These are phyloP conservation scores for Phalera bucephala DNA, from an alignment of 2,888 invertebrate species.

Conservation along the genomic window DNA sequence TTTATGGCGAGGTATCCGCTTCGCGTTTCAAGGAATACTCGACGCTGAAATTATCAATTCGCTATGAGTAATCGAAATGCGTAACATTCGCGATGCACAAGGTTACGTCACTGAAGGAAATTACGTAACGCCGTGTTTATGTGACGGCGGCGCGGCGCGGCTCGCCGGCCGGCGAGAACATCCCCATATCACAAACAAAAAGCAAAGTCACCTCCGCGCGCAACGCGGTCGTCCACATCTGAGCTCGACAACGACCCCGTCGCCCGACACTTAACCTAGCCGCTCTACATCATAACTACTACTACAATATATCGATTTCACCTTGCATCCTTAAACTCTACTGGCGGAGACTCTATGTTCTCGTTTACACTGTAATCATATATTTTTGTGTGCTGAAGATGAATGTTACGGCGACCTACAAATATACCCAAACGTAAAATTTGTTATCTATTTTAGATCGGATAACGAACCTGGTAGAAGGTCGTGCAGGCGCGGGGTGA, in stretches of 20 bases:
- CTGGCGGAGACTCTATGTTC: slow-evolving; percentile 4
- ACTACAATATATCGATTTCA: slow-evolving; percentile 24
- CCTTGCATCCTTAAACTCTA: slow-evolving; percentile 15
- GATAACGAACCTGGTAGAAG: slow-evolving; percentile 56
- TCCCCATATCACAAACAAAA: slow-evolving; percentile 40
- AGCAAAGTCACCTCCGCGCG: slow-evolving; percentile 52
- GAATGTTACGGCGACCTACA: slow-evolving; percentile 33
- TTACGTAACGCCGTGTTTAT: slow-evolving; percentile 35
- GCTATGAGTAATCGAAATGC: slow-evolving; percentile 25
- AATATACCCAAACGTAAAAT: slow-evolving; percentile 25
- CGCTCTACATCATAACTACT: slow-evolving; percentile 15
- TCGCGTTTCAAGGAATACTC: not conserved
- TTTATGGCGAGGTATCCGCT: slow-evolving; percentile 1
- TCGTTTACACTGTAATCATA: not conserved
- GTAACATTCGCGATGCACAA: slow-evolving; percentile 22
- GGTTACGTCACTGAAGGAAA: slow-evolving; percentile 36
- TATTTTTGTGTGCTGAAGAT: not conserved
- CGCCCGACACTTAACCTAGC: slow-evolving; percentile 37
- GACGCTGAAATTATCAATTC: slow-evolving; percentile 18
- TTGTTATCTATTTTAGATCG: slow-evolving; percentile 55
- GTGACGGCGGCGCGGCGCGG: slow-evolving; percentile 16
- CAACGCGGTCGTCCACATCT: slow-evolving; percentile 32
- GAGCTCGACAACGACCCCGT: slow-evolving; percentile 44
- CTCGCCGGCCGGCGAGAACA: slow-evolving; percentile 27
- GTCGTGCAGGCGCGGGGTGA: slow-evolving; percentile 58